phyloP scores from a whole-genome alignment of 2,797 vertebrate genomes.

The Clarias platycephalus region DNA sequence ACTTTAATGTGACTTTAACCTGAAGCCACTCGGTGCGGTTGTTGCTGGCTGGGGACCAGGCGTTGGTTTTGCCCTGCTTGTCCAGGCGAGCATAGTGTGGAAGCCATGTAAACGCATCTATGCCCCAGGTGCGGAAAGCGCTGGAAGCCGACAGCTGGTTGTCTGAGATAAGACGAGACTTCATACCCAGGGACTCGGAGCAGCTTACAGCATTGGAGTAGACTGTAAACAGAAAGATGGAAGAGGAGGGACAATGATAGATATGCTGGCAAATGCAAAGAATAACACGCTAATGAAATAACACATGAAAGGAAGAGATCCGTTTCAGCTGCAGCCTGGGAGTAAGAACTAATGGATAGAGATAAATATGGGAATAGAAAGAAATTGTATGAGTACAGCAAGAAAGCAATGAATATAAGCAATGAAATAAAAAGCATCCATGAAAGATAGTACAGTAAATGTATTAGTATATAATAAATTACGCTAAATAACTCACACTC shows the following conservation, averaged over 20 bases:
- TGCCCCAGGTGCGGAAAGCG: constrained; percentile 86
- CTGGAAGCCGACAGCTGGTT: constrained; percentile 89
- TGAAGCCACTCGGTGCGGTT: constrained; percentile 89
- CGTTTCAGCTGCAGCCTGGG: neutral
- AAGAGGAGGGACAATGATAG: constrained; percentile 30
- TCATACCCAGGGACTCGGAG: constrained; percentile 89
- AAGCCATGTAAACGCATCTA: constrained; percentile 88
- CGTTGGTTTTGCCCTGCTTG: constrained; percentile 90
- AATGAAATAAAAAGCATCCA: neutral
- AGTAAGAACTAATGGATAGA: neutral
- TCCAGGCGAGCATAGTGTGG: constrained; percentile 89
- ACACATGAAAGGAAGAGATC: neutral
- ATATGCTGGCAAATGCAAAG: constrained; percentile 12
- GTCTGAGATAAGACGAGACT: constrained; percentile 82
- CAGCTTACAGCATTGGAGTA: constrained; percentile 89
- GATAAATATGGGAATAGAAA: neutral
- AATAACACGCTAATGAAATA: constrained; percentile 21
- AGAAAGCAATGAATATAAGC: neutral
- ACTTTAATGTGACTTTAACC: constrained; percentile 66
- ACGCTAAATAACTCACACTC: neutral
- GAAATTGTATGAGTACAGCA: neutral
- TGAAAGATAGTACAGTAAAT: neutral
- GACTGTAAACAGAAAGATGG: constrained; percentile 71
- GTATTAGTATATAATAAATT: neutral
- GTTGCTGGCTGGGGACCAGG: constrained; percentile 85